Evolutionary conservation across 1,140 invertebrate species (phyloP).

Genomic region (Eurytemora carolleeae): DNA sequence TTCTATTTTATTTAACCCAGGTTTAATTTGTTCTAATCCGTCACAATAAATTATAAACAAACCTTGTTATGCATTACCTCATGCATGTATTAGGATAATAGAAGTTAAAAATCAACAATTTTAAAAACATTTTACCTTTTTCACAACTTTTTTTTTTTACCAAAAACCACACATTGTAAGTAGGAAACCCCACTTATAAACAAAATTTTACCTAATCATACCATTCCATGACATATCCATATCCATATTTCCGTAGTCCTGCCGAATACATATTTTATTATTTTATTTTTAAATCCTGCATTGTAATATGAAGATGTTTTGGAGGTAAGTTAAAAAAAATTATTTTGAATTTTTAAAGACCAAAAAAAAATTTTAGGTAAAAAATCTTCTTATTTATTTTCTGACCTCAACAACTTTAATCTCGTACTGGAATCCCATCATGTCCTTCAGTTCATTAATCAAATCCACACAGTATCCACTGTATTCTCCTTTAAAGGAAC

Average conservation of each 20-base stretch:
- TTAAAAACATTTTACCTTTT: constrained; percentile 37
- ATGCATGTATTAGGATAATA: background rate
- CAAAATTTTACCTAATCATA: too few relatives aligned
- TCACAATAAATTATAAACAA: background rate
- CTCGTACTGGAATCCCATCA: constrained; percentile 71
- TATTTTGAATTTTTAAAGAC: background rate
- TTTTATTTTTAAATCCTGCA: background rate
- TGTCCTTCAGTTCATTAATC: constrained; percentile 55
- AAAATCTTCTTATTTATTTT: background rate
- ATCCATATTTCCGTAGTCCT: constrained; percentile 59
- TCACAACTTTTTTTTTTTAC: constrained; percentile 67
- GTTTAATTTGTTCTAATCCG: background rate
- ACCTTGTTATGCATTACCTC: background rate
- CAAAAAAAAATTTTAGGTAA: background rate
- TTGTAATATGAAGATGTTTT: background rate
- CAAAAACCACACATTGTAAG: too few relatives aligned
- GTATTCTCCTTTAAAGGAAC: constrained; percentile 40
- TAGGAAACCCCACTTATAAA: too few relatives aligned
- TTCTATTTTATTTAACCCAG: too few relatives aligned
- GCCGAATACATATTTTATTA: background rate
- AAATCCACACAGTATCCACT: constrained; percentile 85
- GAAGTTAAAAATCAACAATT: background rate
- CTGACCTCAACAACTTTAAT: constrained; percentile 53
- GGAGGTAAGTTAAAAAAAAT: background rate
- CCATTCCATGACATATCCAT: constrained; percentile 71